Base-by-base conservation (phyloP, 2,888 invertebrate species). In the Catocala sponsa region DNA sequence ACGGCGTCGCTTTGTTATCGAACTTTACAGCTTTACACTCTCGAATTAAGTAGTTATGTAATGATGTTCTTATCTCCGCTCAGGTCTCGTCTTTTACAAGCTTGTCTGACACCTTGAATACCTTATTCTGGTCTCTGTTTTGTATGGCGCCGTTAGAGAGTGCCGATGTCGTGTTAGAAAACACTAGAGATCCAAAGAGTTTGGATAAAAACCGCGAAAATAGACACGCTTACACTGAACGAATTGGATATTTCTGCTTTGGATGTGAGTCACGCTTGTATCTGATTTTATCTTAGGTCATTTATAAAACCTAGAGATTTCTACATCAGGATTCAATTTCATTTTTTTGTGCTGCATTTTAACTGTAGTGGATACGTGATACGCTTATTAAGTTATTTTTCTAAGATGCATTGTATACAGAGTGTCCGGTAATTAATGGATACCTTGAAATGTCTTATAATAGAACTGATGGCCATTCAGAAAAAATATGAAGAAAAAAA, bases 41-140 rank as follows among this genome's bases (percentile, higher is more conserved):
- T 55, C 12, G 46, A 63, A 63, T 53, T 61, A 51, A 35, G 13
- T 10, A 60, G 33, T 42, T 50, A 57, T 12, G 32, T 55, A 53
- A 15, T 32, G n/a, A 58, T 49, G 11, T 57, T 68, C 15, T 43
- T 50, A n/a, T 44, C 13, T 0, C n/a, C 43, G 56, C 58, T 33
- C 94, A 95, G 90, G 95, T 93, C 4, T 94, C 94, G 2, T 96
- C 95, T 0, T 96, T 96, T 81, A 95, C 96, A 7, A 94, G 95
- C 73, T 93, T 96, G 49, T 68, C 87, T 5, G 91, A 95, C 11
- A 95, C 96, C 0, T 77, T 96, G 51, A 96, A 96, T 75, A 96
- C 96, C 0, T 91, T 96, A 56, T 97, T 97, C 82, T 97, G 97
- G 97, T 96, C 96, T 0, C 84, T 97, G 32, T 96, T 97, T 76